Evolutionary conservation across 2,888 invertebrate species (phyloP), one percentile per base, ranked within the genome.

Genomic region (Acronicta aceris): DNA sequence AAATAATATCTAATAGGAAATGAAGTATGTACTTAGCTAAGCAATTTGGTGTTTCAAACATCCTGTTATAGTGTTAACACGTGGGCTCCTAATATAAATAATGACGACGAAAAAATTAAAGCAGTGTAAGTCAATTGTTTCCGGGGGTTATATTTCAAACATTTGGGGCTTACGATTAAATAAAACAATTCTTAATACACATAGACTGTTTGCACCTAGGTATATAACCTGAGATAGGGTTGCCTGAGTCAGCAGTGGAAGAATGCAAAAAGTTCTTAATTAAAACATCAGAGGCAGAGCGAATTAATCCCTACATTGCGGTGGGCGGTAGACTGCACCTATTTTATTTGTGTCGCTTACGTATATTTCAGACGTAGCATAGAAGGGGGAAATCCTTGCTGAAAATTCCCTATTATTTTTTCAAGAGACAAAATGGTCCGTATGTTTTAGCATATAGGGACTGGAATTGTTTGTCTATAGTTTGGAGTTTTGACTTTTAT

Each of bases 1-100:
- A 89, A 90, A 90, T 91, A 91, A 91, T 90, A 87, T 85, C 78
- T 88, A 89, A 90, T 92, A 90, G 86, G 88, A 90, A 91, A 90
- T 89, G 87, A 91, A 90, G 85, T 85, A 84, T 79, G 83, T 89
- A 90, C 90, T 92, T 90, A 90, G 84, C 82, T 77, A 70, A 77
- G 85, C 82, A 86, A 89, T 92, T 91, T 83, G 81, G 81, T 79
- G 83, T 87, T 89, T 88, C 78, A 92, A 93, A 93, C 93, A 93
- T 93, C 93, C 94, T 91, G 93, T 86, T 87, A 76, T 82, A 87
- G 79, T 84, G 84, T 88, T 89, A 90, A 91, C 93, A 93, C 90
- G 87, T 92, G 93, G 85, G 79, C 70, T 64, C 69, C 74, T 88
- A 85, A 83, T 83, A 83, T 92, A 93, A 93, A 94, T 89, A 92